Base-by-base conservation (phyloP, 2,888 invertebrate genomes). In the Acleris cristana region DNA sequence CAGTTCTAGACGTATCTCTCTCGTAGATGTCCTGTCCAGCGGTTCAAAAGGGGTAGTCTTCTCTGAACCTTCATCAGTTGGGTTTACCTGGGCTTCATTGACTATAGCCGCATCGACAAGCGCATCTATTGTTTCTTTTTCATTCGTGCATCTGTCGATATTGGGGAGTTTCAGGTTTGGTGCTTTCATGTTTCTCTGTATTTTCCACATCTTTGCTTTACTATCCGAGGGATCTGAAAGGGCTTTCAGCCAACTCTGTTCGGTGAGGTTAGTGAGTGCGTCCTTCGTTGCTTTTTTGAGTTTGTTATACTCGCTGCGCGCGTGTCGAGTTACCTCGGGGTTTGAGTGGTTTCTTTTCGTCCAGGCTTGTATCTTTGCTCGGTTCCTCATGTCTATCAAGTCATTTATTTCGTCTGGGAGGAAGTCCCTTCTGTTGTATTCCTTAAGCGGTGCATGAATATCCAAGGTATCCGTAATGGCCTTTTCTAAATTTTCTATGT, bases 401-500 rank as follows among this genome's bases (percentile, higher is more conserved):
- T 57, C 8, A 2, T 57, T 57, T 57, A 57, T 45, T 45, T 57
- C 56, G 2, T 58, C n/a, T 30, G 58, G 58, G 19, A 49, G 30
- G 10, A 49, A 58, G 30, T 58, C 49, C 49, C 48, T 48, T 49
- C 58, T 48, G 14, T 58, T 58, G 19, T 58, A 12, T 49, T 58
- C 49, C 12, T 49, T 58, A 19, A 58, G 51, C 10, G 49, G 59
- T 5, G 59, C 59, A 59, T 51, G 34, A 0, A 34, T 12, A 59
- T 49, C 51, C 12, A 59, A 59, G 34, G 51, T 59, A 2, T 18
- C 21, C 5, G 3, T 49, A 10, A 58, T 58, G n/a, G 58, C 48
- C 19, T 58, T 58, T 58, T 58, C 58, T 30, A 58, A 30, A 58
- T 45, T 57, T 57, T 57, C 45, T 2, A 57, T 57, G 21, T 57